Evolutionary conservation across 2,797 vertebrate genomes (phyloP).

Genomic region (Remorina albescens): DNA sequence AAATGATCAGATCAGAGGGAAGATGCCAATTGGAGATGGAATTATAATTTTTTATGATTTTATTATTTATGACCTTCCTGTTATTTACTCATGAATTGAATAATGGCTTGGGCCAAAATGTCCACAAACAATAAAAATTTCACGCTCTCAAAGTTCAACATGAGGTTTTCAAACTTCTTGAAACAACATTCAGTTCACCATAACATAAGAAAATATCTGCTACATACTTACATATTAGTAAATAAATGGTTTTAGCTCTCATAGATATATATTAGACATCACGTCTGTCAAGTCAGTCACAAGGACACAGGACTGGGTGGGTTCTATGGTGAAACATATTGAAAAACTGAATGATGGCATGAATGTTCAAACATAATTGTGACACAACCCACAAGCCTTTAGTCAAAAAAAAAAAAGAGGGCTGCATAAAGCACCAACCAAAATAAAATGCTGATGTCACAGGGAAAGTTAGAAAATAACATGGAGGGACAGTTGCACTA

Average conservation of each 20-base stretch:
- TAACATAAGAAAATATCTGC: neutral
- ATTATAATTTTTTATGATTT: neutral
- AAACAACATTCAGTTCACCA: neutral
- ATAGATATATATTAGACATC: no score
- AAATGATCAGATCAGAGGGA: constrained; percentile 9
- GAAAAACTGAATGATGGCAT: neutral
- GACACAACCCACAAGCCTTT: neutral
- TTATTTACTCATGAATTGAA: neutral
- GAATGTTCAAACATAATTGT: neutral
- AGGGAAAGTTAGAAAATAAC: neutral
- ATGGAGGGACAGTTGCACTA: neutral
- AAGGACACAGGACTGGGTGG: neutral
- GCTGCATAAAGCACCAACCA: neutral
- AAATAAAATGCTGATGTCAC: neutral
- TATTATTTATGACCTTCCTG: neutral
- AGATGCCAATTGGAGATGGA: neutral
- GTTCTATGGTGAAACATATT: neutral
- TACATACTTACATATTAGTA: no score
- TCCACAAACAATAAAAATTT: neutral
- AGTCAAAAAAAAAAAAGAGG: no score
- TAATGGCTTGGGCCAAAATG: neutral
- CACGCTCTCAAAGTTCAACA: constrained; percentile 2
- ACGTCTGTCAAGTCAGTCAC: neutral
- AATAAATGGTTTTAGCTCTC: no score
- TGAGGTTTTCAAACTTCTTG: constrained; percentile 1